These are phyloP conservation scores for Trichoplusia ni DNA, from an alignment of 1,140 invertebrate genomes.

Conservation along the genomic window DNA sequence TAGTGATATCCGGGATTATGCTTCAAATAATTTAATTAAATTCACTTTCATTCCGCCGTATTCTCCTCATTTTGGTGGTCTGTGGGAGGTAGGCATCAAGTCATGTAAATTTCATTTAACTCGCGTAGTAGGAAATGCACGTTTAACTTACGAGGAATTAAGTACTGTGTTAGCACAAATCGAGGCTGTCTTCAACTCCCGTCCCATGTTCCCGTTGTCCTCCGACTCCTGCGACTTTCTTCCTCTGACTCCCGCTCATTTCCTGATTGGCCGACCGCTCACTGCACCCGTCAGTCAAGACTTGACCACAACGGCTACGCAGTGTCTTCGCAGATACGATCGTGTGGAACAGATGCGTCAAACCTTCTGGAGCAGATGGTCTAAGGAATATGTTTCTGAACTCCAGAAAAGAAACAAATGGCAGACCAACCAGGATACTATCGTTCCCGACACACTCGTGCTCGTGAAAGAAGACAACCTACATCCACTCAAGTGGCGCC, in stretches of 20 bases:
- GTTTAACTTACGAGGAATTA: slow-evolving; percentile 48
- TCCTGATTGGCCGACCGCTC: slow-evolving; percentile 34
- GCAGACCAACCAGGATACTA: neutral
- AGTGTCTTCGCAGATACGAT: slow-evolving; percentile 5
- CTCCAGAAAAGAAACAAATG: slow-evolving; percentile 29
- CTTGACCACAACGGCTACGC: neutral
- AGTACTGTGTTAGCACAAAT: slow-evolving; percentile 53
- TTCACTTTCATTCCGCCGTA: slow-evolving; percentile 35
- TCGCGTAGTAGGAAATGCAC: slow-evolving; percentile 37
- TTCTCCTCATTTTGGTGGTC: slow-evolving; percentile 14
- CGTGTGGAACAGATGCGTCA: slow-evolving; percentile 24
- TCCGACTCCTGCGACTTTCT: slow-evolving; percentile 33
- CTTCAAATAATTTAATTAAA: slow-evolving; percentile 2
- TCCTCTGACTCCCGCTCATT: slow-evolving; percentile 29
- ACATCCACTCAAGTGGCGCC: neutral
- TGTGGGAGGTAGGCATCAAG: slow-evolving; percentile 5
- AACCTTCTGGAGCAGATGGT: slow-evolving; percentile 26
- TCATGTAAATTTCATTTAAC: slow-evolving; percentile 24
- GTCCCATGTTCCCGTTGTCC: slow-evolving; percentile 39
- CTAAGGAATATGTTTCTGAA: slow-evolving; percentile 22
- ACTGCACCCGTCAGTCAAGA: neutral
- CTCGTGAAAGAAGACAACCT: slow-evolving; percentile 26
- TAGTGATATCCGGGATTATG: slow-evolving; percentile 11
- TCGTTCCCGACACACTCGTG: slow-evolving; percentile 5
- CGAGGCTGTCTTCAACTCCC: slow-evolving; percentile 46